Evolutionary conservation across 2,797 vertebrate genomes (phyloP).

Genomic region (Tamandua tetradactyla): DNA sequence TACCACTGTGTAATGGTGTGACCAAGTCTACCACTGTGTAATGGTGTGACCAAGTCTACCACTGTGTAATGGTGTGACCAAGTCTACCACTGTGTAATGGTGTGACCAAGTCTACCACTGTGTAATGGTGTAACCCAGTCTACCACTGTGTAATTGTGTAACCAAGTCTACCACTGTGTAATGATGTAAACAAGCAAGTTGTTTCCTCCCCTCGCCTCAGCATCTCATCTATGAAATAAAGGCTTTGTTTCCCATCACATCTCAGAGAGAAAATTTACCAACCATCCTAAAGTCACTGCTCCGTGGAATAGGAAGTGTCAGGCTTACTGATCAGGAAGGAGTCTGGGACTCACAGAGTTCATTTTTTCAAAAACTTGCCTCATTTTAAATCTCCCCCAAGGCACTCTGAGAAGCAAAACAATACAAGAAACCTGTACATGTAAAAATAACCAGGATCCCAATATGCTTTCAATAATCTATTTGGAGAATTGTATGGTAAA

Average conservation of each 20-base stretch:
- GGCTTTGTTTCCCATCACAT: background rate
- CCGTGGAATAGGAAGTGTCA: background rate
- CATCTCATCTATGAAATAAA: background rate
- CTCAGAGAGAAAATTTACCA: background rate
- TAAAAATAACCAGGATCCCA: background rate
- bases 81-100: background rate
- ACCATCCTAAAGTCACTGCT: background rate
- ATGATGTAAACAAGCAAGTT: background rate
- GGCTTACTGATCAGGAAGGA: background rate
- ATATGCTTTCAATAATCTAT: background rate
- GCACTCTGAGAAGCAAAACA: background rate
- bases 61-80: background rate
- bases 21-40: background rate
- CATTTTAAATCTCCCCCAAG: background rate
- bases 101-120: background rate
- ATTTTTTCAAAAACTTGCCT: constrained; percentile 12
- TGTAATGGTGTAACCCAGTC: background rate
- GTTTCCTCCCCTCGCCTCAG: background rate
- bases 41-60: background rate
- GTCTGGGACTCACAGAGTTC: background rate
- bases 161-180: background rate
- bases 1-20: background rate
- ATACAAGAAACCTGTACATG: background rate
- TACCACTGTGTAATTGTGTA: background rate
- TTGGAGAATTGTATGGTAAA: background rate